Percentiles rank a stretch among this genome's conserved stretches.
phyloP scores from a whole-genome alignment of 2,888 invertebrate genomes.

The Stenodema calcarata region DNA sequence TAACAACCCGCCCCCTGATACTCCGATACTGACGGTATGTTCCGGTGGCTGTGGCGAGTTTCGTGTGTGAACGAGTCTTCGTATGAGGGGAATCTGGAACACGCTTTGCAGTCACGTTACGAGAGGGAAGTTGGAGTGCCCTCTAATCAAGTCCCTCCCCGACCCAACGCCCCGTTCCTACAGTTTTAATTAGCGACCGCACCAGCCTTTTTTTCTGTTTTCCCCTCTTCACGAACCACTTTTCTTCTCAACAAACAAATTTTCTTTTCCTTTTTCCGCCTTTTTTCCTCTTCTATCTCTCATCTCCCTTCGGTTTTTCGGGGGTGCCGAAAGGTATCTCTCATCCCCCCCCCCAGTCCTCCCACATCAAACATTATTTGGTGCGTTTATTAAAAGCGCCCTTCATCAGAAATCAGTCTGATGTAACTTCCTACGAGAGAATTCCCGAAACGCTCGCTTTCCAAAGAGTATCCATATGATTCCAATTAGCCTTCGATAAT shows the following conservation, averaged over 20 bases:
- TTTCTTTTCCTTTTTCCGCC: neutral
- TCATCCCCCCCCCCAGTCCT: neutral
- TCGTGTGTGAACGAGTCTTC: no score
- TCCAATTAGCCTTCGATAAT: no score
- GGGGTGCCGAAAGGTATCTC: no score
- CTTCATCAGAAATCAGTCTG: no score
- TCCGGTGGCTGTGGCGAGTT: no score
- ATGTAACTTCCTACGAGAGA: no score
- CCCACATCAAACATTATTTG: neutral
- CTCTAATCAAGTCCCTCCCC: neutral
- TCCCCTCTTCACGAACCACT: neutral
- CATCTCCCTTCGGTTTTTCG: neutral
- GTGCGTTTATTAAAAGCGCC: neutral
- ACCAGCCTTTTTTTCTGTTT: neutral
- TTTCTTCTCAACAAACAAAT: neutral
- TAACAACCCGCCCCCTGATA: neutral
- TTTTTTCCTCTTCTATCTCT: neutral
- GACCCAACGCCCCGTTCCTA: neutral
- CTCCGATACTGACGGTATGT: neutral
- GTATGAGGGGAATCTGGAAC: neutral
- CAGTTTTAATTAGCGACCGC: neutral
- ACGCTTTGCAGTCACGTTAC: neutral
- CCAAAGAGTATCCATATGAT: no score
- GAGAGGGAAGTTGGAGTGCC: neutral
- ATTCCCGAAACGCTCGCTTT: no score